Percentiles rank a stretch among this genome's conserved stretches.
Evolutionary conservation across 1,140 invertebrate species (phyloP).

Genomic region (Drosophila fuyamai): DNA sequence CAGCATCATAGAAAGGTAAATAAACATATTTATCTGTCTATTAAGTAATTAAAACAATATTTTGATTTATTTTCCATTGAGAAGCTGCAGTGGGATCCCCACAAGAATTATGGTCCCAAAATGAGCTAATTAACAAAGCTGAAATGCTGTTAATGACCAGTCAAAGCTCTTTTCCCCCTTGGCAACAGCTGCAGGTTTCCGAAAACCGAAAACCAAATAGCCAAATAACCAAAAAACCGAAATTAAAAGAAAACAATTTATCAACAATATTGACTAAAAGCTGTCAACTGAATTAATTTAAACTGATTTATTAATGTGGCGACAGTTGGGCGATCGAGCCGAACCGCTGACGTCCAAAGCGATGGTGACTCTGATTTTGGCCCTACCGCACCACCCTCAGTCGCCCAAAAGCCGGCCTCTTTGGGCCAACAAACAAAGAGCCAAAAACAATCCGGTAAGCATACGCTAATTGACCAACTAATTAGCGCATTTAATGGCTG

Average conservation of each 20-base stretch:
- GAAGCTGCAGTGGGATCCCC: neutral
- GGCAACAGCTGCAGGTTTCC: constrained; percentile 42
- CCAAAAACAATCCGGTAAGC: constrained; percentile 67
- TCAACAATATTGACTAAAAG: constrained; percentile 46
- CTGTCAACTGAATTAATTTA: constrained; percentile 62
- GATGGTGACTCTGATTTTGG: constrained; percentile 14
- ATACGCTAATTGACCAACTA: constrained; percentile 74
- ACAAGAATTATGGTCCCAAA: constrained; percentile 3
- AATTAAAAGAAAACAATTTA: constrained; percentile 42
- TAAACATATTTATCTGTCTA: neutral
- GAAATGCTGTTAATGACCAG: constrained; percentile 30
- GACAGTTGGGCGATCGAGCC: constrained; percentile 53
- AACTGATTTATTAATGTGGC: constrained; percentile 73
- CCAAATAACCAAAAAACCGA: constrained; percentile 15
- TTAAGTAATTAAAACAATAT: neutral
- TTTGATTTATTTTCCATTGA: neutral
- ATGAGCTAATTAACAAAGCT: constrained; percentile 27
- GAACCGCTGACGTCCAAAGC: constrained; percentile 42
- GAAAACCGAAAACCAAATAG: constrained; percentile 10
- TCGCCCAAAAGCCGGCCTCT: constrained; percentile 5
- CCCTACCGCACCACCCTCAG: neutral
- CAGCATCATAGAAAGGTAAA: no score
- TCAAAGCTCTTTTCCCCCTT: constrained; percentile 2
- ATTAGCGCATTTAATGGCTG: constrained; percentile 77
- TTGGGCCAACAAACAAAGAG: constrained; percentile 28